Evolutionary conservation across 2,797 vertebrate species (phyloP), one percentile per base, ranked within the genome.

Genomic region (Anabas testudineus): DNA sequence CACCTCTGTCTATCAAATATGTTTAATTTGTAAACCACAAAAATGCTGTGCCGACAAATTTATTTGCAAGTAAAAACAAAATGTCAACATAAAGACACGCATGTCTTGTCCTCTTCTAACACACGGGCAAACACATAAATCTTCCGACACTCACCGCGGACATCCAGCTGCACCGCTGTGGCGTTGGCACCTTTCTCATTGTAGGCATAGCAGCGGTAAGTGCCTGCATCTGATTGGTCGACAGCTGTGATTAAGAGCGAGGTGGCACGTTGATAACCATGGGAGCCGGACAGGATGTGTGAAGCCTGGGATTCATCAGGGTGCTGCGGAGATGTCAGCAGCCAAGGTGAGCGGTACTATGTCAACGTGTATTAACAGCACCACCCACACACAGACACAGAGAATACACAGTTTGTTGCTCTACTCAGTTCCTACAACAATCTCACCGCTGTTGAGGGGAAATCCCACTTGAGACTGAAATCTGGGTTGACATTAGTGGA

Each of bases 401-500:
- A 60, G 24, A 18, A 24, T 15, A 53, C 49, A 18, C 18, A 19
- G 15, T 45, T 37, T 9, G 41, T n/a, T 19, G 18, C 32, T 9
- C 22, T 15, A n/a, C 26, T 21, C 41, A 32, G 37, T 75, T 48
- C 43, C 52, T 54, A 8, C 47, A 46, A 73, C 24, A 59, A 16
- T 83, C 95, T 95, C 84, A 99, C 98, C 93, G 71, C 93, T 16
- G 67, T 82, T 39, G 65, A 78, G 18, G 87, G 94, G 83, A 88
- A 91, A 74, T 91, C 88, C 97, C 97, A 99, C 30, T 86, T 90
- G 28, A 97, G 70, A 45, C 80, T 67, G 60, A 99, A 93, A 0
- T 95, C 94, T 45, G 95, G 95, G 85, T 98, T 96, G 83, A 97
- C 90, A 71, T 99, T 97, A 2, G 84, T 91, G 78, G 96, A 94